Percentiles rank a stretch among this genome's conserved stretches.
Conservation (phyloP, 53 echinoderm and acorn worm species). For the Echinarachnius parma region DNA sequence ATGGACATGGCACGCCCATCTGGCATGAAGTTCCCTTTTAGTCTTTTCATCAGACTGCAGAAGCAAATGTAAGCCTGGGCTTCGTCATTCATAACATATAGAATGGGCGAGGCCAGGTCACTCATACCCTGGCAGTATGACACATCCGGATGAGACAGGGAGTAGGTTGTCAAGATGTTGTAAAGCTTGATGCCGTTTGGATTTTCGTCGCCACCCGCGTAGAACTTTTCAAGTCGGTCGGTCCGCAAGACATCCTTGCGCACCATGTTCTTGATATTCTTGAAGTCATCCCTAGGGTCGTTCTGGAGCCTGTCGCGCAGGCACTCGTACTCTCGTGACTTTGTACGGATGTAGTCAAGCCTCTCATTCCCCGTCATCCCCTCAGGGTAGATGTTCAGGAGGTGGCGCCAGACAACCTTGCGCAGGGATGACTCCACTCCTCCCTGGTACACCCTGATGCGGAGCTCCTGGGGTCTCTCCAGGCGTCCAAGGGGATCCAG, state of each 20-base stretch:
- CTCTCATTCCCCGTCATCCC: conserved; percentile 91
- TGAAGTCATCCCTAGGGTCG: conserved; percentile 83
- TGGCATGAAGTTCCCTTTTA: conserved; percentile 84
- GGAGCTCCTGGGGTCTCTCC: conserved; percentile 77
- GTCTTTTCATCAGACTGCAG: conserved; percentile 86
- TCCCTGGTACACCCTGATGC: conserved; percentile 80
- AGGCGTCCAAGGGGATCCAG: conserved; percentile 82
- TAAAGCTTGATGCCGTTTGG: conserved; percentile 80
- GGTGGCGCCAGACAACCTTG: conserved; percentile 93
- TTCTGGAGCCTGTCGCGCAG: conserved; percentile 71
- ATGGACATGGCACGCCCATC: conserved; percentile 95
- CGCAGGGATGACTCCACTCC: conserved; percentile 88
- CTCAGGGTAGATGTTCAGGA: conserved; percentile 86
- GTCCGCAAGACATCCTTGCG: conserved; percentile 87
- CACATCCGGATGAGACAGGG: conserved; percentile 90
- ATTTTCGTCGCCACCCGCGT: conserved; percentile 71
- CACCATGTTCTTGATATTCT: conserved; percentile 96
- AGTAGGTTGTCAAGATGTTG: conserved; percentile 83
- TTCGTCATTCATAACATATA: conserved; percentile 94
- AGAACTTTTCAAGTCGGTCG: conserved; percentile 83
- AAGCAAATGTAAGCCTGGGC: conserved; percentile 97
- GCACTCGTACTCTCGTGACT: conserved; percentile 73
- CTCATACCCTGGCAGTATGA: conserved; percentile 99
- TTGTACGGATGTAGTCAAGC: conserved; percentile 71
- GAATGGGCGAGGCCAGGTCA: conserved; percentile 91